Evolutionary conservation across 2,888 invertebrate species (phyloP).

Genomic region (Ecliptopera silaceata): DNA sequence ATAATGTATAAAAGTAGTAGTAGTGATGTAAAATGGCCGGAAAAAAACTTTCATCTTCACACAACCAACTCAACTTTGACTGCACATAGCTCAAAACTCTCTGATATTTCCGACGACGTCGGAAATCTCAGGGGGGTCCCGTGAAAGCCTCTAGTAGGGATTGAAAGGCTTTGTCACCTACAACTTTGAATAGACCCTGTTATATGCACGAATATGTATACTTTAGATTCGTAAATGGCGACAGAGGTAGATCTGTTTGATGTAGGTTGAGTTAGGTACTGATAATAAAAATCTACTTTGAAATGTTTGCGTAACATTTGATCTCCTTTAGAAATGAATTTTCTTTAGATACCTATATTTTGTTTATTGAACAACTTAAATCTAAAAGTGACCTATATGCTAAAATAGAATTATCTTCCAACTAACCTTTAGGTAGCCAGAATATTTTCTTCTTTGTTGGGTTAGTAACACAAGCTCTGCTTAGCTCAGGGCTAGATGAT

Average conservation of each 20-base stretch:
- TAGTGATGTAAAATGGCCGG: too few species aligned
- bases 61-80: slow-evolving; percentile 13
- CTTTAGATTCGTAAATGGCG: not conserved
- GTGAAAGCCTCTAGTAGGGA: slow-evolving; percentile 12
- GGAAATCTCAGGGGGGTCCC: slow-evolving; percentile 16
- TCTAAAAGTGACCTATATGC: too few species aligned
- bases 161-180: slow-evolving; percentile 16
- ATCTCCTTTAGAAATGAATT: not conserved
- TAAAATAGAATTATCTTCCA: too few species aligned
- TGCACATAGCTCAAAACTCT: slow-evolving; percentile 5
- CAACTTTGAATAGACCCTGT: slow-evolving; percentile 16
- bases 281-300: not conserved
- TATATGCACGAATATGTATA: not conserved
- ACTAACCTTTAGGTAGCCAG: too few species aligned
- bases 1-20: too few species aligned
- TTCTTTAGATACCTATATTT: too few species aligned
- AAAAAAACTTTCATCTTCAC: too few species aligned
- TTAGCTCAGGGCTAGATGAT: too few species aligned
- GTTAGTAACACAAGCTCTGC: too few species aligned
- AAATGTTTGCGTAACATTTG: not conserved
- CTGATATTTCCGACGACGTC: slow-evolving; percentile 19
- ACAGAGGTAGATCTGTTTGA: not conserved
- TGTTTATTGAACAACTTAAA: too few species aligned
- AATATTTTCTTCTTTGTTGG: too few species aligned
- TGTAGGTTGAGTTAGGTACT: not conserved